Evolutionary conservation across 1,140 invertebrate species (phyloP), one percentile per base, ranked within the genome.

Genomic region (Drosophila suzukii): DNA sequence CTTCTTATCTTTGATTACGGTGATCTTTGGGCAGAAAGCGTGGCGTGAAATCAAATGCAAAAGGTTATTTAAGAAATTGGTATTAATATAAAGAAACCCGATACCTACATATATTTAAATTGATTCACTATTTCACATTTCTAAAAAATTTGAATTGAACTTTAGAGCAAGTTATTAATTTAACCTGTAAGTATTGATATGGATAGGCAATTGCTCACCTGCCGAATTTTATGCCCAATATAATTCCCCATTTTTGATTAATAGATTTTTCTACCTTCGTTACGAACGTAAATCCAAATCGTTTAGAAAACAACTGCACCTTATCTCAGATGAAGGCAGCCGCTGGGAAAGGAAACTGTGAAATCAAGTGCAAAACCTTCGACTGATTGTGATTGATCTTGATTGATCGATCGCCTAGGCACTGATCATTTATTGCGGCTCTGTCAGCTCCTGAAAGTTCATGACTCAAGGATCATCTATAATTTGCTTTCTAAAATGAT

Each of bases 401-500:
- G 75, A 83, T 81, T 83, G 80, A 79, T 83, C 63, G 70, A 61
- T 44, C 27, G 63, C 38, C 62, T 60, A 58, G 51, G 30, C 67
- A 51, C 46, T 75, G 74, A 75, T 82, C 71, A 84, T 78, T 84
- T 79, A 83, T 84, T 62, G 47, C 67, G 46, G 65, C 50, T 58
- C 62, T 84, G 81, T 79, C 80, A 66, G 80, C 75, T 79, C 73
- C 81, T 70, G 70, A 62, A 83, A 83, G 70, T 72, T 83, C 80
- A 83, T 84, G 81, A 83, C 62, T 71, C 63, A 78, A 82, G 80
- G 80, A 82, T 82, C 80, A 82, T 79, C 81, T 75, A 73, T 83
- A 83, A 83, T 83, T 83, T 83, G 80, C 80, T 83, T 83, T 83
- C 80, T 84, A 83, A 83, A 82, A 66, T 75, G 77, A 81, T 80